A percentile compares a stretch with the other conserved stretches of the same genome.
Conservation (phyloP, 2,113 vertebrate species). For the Eupsittula cactorum region DNA sequence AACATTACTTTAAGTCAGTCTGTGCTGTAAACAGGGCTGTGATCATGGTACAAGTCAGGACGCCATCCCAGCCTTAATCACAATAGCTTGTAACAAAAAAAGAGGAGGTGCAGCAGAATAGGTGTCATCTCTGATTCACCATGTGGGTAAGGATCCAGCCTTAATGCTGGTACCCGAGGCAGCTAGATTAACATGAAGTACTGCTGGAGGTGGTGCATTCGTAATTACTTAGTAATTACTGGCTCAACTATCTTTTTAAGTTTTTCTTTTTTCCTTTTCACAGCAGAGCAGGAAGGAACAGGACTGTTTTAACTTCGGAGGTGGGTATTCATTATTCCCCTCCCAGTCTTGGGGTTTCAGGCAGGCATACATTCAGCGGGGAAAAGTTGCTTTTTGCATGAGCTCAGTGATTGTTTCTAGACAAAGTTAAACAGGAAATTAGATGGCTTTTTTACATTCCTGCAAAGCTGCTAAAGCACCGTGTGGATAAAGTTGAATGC, state of each 20-base stretch:
- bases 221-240: not conserved
- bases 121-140: not conserved
- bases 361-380: not conserved
- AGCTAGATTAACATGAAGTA: not conserved
- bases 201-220: not conserved
- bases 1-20: not conserved
- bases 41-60: not conserved
- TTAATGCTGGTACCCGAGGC: not conserved
- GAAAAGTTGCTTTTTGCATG: not conserved
- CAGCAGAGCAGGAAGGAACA: not conserved
- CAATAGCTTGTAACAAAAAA: not conserved
- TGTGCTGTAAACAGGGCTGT: slow-evolving; percentile 3
- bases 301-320: not conserved
- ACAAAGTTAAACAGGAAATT: slow-evolving; percentile 25
- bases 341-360: not conserved
- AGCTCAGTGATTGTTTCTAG: not conserved
- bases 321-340: not conserved
- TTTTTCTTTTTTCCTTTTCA: not conserved
- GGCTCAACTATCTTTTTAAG: not conserved
- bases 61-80: not conserved
- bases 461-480: not conserved
- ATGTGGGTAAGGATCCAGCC: not conserved
- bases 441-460: not conserved
- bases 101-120: not conserved
- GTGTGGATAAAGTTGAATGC: not conserved